phyloP scores from a whole-genome alignment of 2,888 invertebrate species.

The Ophion ellenae region DNA sequence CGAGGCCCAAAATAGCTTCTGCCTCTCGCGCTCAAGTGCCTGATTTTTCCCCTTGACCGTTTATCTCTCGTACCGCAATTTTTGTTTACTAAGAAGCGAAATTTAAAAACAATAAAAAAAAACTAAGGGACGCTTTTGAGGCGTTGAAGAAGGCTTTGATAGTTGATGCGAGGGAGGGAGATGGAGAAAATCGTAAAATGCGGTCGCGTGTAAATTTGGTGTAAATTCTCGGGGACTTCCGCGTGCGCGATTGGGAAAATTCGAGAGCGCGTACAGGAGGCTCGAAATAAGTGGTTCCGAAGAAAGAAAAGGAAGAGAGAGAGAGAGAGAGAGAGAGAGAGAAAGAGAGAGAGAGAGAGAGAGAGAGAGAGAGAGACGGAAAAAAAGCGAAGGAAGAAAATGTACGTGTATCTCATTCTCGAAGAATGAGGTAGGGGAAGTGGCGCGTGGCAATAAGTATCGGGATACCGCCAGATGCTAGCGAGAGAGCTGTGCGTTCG shows the following conservation, averaged over 20 bases:
- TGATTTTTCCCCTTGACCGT: background rate
- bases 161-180: too few relatives aligned
- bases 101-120: too few relatives aligned
- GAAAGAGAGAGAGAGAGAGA: background rate
- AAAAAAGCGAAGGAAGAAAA: background rate
- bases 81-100: too few relatives aligned
- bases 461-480: constrained; percentile 70
- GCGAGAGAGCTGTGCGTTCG: constrained; percentile 24
- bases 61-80: background rate
- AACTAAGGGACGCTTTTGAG: too few relatives aligned
- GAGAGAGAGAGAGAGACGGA: background rate
- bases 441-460: constrained; percentile 81
- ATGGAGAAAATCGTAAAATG: too few relatives aligned
- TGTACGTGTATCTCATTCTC: background rate
- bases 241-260: background rate
- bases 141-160: too few relatives aligned
- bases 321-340: background rate
- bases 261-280: background rate
- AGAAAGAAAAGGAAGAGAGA: constrained; percentile 1
- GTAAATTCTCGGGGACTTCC: too few relatives aligned
- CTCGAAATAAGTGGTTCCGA: background rate
- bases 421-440: constrained; percentile 56
- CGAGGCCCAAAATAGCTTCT: too few relatives aligned
- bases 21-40: too few relatives aligned
- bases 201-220: too few relatives aligned